Conservation (phyloP, 2,888 invertebrate genomes). For the Trachelus tabidus region DNA sequence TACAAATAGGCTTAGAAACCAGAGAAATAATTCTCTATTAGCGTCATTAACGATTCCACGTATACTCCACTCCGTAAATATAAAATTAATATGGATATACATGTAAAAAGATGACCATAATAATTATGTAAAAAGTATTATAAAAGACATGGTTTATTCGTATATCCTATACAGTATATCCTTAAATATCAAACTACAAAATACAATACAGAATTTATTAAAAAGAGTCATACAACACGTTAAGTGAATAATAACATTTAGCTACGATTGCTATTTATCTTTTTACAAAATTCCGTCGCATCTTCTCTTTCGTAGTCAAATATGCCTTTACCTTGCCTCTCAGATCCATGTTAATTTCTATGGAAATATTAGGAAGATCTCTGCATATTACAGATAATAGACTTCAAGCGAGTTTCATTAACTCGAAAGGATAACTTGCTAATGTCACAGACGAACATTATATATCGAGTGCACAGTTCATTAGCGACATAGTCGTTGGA, state of each 20-base stretch:
- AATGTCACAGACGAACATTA: not conserved
- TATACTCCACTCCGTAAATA: not conserved
- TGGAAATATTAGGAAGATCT: not conserved
- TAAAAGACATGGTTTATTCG: slow-evolving; percentile 30
- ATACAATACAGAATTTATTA: slow-evolving; percentile 28
- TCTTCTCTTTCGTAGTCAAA: not conserved
- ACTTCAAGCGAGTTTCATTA: not conserved
- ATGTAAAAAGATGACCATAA: not conserved
- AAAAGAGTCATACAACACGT: not conserved
- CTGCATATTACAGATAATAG: slow-evolving; percentile 1
- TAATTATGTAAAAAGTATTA: slow-evolving; percentile 4
- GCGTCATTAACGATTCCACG: not conserved
- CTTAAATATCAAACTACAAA: slow-evolving; percentile 38
- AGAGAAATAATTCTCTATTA: not conserved
- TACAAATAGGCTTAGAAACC: not conserved
- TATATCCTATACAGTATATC: slow-evolving; percentile 22
- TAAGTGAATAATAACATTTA: not conserved
- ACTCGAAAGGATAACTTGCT: not conserved
- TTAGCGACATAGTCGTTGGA: not conserved
- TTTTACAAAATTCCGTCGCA: slow-evolving; percentile 16
- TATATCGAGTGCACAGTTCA: not conserved
- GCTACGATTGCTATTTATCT: slow-evolving; percentile 10
- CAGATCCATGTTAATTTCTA: not conserved
- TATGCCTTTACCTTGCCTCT: not conserved
- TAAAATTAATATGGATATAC: not conserved